Evolutionary conservation across 2,113 vertebrate genomes (phyloP).

Genomic region (Lichenostomus cassidix): DNA sequence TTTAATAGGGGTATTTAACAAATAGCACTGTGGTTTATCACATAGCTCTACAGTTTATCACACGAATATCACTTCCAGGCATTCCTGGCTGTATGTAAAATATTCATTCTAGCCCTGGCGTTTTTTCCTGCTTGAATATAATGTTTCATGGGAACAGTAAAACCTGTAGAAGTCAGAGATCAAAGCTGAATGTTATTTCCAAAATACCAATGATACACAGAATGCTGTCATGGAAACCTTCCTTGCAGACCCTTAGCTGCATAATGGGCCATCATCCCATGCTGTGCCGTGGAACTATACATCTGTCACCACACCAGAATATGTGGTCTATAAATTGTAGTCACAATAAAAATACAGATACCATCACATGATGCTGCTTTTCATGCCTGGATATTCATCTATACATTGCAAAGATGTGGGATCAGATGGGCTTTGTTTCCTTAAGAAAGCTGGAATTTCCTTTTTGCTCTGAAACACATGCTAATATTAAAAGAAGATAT

Average conservation of each 20-base stretch:
- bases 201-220: background rate
- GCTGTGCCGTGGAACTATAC: background rate
- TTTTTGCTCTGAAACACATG: background rate
- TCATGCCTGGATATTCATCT: background rate
- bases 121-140: background rate
- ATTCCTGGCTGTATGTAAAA: background rate
- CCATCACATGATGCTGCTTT: background rate
- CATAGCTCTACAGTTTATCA: background rate
- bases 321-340: background rate
- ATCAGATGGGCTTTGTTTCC: background rate
- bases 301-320: background rate
- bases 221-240: constrained; percentile 50
- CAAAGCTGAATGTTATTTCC: constrained; percentile 14
- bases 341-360: background rate
- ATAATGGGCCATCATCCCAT: background rate
- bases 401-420: background rate
- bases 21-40: constrained; percentile 3
- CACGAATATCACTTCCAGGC: background rate
- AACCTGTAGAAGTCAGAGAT: constrained; percentile 6
- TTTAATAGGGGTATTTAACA: constrained; percentile 16
- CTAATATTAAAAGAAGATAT: background rate
- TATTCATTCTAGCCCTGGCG: background rate
- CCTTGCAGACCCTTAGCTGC: background rate
- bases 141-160: background rate
- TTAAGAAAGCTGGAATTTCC: background rate